Base-by-base conservation (phyloP, 1,140 invertebrate species). In the Pseudomyrmex flavicornis region DNA sequence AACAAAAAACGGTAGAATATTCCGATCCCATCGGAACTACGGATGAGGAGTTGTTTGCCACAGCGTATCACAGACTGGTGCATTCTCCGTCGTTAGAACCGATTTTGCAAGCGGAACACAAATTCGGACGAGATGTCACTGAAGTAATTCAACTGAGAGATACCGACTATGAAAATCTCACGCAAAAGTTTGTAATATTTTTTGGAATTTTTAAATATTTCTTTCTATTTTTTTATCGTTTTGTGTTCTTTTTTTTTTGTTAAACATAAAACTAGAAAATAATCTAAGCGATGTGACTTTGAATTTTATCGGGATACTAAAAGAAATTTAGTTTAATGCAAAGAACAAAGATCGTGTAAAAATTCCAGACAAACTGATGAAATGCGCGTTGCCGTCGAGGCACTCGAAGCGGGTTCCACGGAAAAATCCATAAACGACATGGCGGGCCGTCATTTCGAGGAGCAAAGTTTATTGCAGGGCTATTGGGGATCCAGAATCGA, bases 51-150 rank as follows among this genome's bases (percentile, higher is more conserved):
- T 94, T 98, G 17, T 97, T 97, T 95, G 96, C 97, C 20, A 96
- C 96, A 10, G 97, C 97, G 54, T 98, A 98, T 93, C 97, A 98
- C 91, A 96, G 96, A 89, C 92, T 98, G 56, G 97, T 98, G 5
- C 97, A 98, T 92, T 98, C 97, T 0, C 97, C 97, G 3, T 97
- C 97, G 5, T 91, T 98, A 20, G 96, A 97, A 89, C 96, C 96
- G 0, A 96, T 98, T 84, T 93, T 98, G 35, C 96, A 97, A 92
- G 95, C 97, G 58, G 97, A 98, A 93, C 96, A 97, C 90, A 96
- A 96, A 46, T 97, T 96, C 94, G 96, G 97, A n/a, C 94, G 96
- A 82, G 96, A 96, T 77, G 96, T 97, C 0, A 95, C 95, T 72
- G 95, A 96, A 87, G 94, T 97, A 46, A 95, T 97, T 61, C 93